Conservation (phyloP, 2,888 invertebrate species). For the Drosophila tanythrix region DNA sequence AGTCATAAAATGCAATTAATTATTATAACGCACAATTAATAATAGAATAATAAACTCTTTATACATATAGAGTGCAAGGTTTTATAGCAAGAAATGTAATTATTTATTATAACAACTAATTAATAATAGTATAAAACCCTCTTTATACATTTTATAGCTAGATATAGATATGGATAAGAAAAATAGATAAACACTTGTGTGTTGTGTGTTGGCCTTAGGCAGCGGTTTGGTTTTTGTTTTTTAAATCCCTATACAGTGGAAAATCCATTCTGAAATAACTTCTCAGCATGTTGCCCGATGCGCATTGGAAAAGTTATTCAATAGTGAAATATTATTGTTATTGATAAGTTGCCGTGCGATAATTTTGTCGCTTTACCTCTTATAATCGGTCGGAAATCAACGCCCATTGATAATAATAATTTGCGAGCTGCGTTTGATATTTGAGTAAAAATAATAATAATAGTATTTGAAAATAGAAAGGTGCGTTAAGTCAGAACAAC, state of each 20-base stretch:
- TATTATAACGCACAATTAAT: background rate
- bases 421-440: accelerated
- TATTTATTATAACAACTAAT: background rate
- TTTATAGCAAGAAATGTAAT: no score
- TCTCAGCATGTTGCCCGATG: background rate
- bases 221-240: background rate
- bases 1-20: background rate
- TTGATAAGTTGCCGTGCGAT: background rate
- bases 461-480: background rate
- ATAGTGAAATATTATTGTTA: background rate
- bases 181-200: background rate
- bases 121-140: background rate
- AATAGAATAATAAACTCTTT: background rate
- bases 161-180: background rate
- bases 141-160: background rate
- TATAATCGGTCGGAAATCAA: background rate
- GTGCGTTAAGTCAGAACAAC: background rate
- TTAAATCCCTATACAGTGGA: background rate
- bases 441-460: background rate
- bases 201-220: background rate
- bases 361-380: background rate
- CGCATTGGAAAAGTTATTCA: background rate
- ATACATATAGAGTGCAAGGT: no score
- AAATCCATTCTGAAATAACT: background rate
- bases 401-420: background rate